phyloP scores from a whole-genome alignment of 2,113 vertebrate genomes.

The Bubo bubo region DNA sequence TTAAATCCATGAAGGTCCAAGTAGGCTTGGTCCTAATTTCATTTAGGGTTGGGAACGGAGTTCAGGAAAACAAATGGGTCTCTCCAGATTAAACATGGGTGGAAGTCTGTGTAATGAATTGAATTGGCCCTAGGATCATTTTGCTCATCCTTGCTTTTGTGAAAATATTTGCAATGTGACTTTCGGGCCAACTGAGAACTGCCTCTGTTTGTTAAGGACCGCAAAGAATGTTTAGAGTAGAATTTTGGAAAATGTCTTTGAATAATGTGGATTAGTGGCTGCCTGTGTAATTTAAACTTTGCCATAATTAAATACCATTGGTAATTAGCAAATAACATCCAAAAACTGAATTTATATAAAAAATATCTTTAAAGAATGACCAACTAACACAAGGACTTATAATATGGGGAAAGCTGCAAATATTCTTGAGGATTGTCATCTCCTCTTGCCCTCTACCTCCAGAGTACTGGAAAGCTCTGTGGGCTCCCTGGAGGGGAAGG shows the following conservation, averaged over 20 bases:
- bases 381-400: background rate
- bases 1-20: background rate
- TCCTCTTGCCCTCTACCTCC: background rate
- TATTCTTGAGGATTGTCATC: background rate
- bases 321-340: constrained; percentile 15
- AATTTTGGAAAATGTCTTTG: background rate
- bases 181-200: constrained; percentile 14
- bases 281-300: background rate
- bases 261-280: background rate
- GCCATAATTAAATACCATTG: background rate
- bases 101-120: constrained; percentile 30
- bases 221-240: constrained; percentile 36
- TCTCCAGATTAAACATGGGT: constrained; percentile 64
- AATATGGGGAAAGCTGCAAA: background rate
- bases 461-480: background rate
- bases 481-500: background rate
- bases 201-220: constrained; percentile 42
- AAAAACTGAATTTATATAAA: background rate
- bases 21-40: constrained; percentile 48
- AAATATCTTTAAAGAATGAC: background rate
- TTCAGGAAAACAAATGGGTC: constrained; percentile 36
- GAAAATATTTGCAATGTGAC: constrained; percentile 63
- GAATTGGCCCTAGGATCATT: constrained; percentile 31
- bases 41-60: constrained; percentile 29
- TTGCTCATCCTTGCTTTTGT: constrained; percentile 63